These are phyloP conservation scores for Sparus aurata DNA, from an alignment of 2,797 vertebrate genomes.

Conservation along the genomic window DNA sequence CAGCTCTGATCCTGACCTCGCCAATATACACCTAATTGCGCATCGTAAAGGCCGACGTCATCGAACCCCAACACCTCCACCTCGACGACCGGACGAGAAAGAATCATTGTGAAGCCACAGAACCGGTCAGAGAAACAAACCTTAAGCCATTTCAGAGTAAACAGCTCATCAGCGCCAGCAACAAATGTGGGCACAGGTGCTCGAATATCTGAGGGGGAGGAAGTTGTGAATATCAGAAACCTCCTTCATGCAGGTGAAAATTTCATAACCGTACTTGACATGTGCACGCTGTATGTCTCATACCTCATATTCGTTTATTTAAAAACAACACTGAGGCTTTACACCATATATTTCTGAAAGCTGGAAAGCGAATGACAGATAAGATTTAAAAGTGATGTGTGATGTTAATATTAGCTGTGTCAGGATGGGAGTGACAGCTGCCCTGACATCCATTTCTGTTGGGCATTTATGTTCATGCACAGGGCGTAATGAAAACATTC, in stretches of 20 bases:
- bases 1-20: conserved; percentile 1
- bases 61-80: no score
- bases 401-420: conserved; percentile 11
- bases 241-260: background rate
- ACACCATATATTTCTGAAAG: background rate
- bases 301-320: background rate
- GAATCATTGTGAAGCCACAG: background rate
- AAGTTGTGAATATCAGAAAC: conserved; percentile 16
- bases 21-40: background rate
- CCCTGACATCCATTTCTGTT: conserved; percentile 2
- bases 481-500: background rate
- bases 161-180: conserved; percentile 14
- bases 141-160: background rate
- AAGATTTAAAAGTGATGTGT: background rate
- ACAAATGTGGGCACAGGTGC: background rate
- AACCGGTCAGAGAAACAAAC: no score
- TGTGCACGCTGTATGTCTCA: background rate
- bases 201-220: conserved; percentile 19
- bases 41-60: background rate
- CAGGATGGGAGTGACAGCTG: conserved; percentile 6
- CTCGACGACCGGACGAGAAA: background rate
- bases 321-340: background rate
- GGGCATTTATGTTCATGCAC: conserved; percentile 2
- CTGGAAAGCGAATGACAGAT: background rate
- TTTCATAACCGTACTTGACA: background rate